Base-by-base conservation (phyloP, 1,140 invertebrate genomes). In the Microplitis demolitor region DNA sequence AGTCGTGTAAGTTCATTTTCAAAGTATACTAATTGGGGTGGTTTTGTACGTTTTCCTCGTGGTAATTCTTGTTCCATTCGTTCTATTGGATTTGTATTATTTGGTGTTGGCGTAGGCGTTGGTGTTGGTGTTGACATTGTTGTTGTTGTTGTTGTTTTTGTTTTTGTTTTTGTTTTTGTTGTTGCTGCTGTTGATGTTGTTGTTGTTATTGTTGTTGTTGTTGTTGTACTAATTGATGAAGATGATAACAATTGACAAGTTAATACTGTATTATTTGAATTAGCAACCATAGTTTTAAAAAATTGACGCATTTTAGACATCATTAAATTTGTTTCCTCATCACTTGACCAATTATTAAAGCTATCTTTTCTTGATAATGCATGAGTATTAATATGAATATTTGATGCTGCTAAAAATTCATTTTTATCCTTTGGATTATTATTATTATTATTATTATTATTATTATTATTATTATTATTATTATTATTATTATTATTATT, bases 281-380 rank as follows among this genome's bases (percentile, higher is more conserved):
- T 89, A 1, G 91, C 93, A 1, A 96, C 91, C 89, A 96, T 93
- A 31, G 93, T 95, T 83, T 96, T 96, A 83, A 96, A 96, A 82
- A 96, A 95, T 76, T 95, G 94, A 3, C 94, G 88, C 93, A 97
- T 95, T 87, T 96, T 96, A 8, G 92, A 94, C 95, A 97, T 96
- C 95, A 97, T 97, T 6, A 96, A 84, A 83, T 97, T 97, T 0
- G 95, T 96, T 85, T 96, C 95, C 82, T 97, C 95, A 80, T 97
- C 95, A 0, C 95, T 96, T 56, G 94, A 96, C 95, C 95, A 96
- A 78, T 96, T 96, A 80, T 96, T 96, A 84, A 96, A 96, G 80
- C 94, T 96, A 82, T 96, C 95, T 83, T 96, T 96, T 35, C 95
- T 89, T 4, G 91, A 91, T 0, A 95, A 80, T 8, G 89, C 89